Conservation (phyloP, 2,113 vertebrate species). For the Chlamydotis undulata region DNA sequence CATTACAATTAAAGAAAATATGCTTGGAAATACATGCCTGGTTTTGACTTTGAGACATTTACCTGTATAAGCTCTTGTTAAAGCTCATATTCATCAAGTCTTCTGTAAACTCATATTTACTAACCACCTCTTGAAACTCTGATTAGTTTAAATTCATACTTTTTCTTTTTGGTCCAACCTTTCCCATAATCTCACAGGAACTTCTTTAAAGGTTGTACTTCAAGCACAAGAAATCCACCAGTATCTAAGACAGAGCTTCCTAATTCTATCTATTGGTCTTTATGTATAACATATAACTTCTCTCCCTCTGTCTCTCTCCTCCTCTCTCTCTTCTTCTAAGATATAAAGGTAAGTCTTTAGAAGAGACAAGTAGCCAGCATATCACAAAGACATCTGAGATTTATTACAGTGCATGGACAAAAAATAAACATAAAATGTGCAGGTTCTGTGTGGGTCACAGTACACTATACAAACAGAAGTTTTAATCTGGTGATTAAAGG, state of each 20-base stretch:
- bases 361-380: background rate
- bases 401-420: background rate
- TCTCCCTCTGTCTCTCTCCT: background rate
- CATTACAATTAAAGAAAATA: background rate
- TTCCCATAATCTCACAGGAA: background rate
- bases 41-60: background rate
- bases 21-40: background rate
- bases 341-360: background rate
- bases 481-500: background rate
- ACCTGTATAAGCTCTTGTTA: background rate
- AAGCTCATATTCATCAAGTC: background rate
- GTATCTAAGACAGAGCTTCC: background rate
- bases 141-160: background rate
- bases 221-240: background rate
- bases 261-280: background rate
- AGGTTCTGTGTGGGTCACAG: background rate
- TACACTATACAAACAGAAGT: background rate
- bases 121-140: background rate
- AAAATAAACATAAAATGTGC: background rate
- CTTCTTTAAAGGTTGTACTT: background rate
- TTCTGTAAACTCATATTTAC: background rate
- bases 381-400: background rate
- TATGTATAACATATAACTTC: background rate
- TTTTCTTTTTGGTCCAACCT: background rate
- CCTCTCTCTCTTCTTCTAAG: background rate